Base-by-base conservation (phyloP, 2,888 invertebrate species). In the Drosophila testacea region DNA sequence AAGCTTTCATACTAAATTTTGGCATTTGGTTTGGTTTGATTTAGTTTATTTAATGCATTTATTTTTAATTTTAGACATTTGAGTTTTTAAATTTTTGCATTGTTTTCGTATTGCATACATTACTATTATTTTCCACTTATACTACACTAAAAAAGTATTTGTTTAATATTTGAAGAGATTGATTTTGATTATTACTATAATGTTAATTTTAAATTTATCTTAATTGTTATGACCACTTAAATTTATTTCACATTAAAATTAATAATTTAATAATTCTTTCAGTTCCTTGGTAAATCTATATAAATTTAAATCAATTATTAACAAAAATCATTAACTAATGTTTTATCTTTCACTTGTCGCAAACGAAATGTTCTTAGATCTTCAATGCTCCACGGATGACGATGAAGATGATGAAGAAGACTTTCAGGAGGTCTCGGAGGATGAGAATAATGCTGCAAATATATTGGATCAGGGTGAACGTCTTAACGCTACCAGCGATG, bases 311-410 rank as follows among this genome's bases (percentile, higher is more conserved):
- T 32, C 10, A 69, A n/a, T 10, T 7, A 4, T 9, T 34, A 2
- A 38, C 22, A 22, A 22, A 22, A 22, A 22, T 9, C 44, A 52
- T 27, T 69, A 22, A 62, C 42, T 7, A 47, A 32, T 0, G 11
- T 0, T 22, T 16, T 4, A 34, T 22, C 30, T 42, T 28, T 7
- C n/a, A 13, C 32, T 55, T 65, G 6, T 30, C 1, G 7, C n/a
- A 2, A 51, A 28, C 28, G 7, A 30, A 48, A 47, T 59, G 9
- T 11, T 6, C 10, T 39, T 57, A 95, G 95, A 95, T 93, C 92
- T 95, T 50, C 95, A 95, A 91, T 95, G 95, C 90, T 95, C 95
- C 11, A 95, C 95, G 60, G 95, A 96, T 88, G 95, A 95, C 66
- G 95, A 94, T 67, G 95, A 95, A 83, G 95, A 95, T 73, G 95